A percentile compares a stretch with the other conserved stretches of the same genome.
These are phyloP conservation scores for Pogonocherus hispidulus DNA, from an alignment of 2,888 invertebrate species.

Conservation along the genomic window DNA sequence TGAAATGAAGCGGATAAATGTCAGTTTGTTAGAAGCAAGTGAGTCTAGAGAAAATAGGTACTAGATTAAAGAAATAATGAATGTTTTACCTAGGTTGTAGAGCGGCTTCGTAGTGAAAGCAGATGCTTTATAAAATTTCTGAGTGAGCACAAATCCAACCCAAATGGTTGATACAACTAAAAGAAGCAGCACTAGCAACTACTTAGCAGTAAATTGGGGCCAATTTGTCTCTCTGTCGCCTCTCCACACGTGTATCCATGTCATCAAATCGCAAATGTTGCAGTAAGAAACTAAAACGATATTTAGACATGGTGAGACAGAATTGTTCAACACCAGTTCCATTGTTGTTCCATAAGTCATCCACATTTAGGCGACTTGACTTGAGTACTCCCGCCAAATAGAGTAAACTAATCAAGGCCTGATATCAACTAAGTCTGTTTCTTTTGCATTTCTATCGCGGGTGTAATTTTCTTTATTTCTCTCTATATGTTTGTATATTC, in stretches of 20 bases:
- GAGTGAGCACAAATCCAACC: no score
- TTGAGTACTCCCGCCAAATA: constrained; percentile 37
- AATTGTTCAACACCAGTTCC: constrained; percentile 31
- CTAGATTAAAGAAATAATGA: no score
- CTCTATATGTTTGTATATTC: constrained; percentile 27
- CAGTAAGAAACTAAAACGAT: constrained; percentile 31
- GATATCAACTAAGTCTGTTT: constrained; percentile 36
- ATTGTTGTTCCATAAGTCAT: constrained; percentile 28
- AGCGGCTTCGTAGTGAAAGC: no score
- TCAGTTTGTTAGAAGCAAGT: no score
- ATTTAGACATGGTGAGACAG: constrained; percentile 32
- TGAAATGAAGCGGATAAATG: no score
- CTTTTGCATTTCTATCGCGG: constrained; percentile 17
- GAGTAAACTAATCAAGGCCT: constrained; percentile 38
- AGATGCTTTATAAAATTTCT: no score
- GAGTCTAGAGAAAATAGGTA: no score
- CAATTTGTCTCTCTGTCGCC: constrained; percentile 41
- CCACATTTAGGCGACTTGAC: constrained; percentile 30
- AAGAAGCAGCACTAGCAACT: no score
- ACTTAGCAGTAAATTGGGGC: no score
- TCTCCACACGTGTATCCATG: constrained; percentile 28
- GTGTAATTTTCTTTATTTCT: constrained; percentile 22
- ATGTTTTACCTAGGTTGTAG: no score
- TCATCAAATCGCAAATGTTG: constrained; percentile 42
- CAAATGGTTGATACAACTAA: no score